phyloP scores from a whole-genome alignment of 1,140 invertebrate species.

The Calosoma granatense region DNA sequence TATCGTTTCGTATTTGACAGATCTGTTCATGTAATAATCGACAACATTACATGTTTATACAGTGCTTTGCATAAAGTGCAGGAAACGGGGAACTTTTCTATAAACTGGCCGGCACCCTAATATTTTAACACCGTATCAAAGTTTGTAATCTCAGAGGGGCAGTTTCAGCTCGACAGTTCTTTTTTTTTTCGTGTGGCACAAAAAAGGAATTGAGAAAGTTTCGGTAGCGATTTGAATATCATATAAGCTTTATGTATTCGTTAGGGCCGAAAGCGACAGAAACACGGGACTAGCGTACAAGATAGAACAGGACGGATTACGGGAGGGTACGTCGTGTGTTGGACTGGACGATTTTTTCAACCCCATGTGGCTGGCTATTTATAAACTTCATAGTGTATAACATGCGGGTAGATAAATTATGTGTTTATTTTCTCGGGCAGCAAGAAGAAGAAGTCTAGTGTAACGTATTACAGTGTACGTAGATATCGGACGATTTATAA shows the following conservation, averaged over 20 bases:
- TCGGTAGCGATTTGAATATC: constrained; percentile 5
- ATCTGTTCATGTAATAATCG: neutral
- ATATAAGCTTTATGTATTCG: neutral
- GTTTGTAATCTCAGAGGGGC: constrained; percentile 1
- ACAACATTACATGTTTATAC: neutral
- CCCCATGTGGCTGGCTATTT: neutral
- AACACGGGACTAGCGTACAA: neutral
- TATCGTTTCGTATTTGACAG: neutral
- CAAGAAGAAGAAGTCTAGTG: neutral
- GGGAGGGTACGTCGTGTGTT: neutral
- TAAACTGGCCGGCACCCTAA: constrained; percentile 1
- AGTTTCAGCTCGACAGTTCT: constrained; percentile 1
- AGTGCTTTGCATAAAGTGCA: neutral
- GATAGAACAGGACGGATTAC: neutral
- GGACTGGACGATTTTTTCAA: neutral
- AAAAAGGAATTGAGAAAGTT: constrained; percentile 7
- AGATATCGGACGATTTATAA: neutral
- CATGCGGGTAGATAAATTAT: constrained; percentile 8
- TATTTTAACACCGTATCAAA: constrained; percentile 7
- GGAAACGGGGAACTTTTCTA: neutral
- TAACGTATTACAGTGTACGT: neutral
- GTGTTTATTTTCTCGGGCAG: neutral
- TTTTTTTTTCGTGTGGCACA: neutral
- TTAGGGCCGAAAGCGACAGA: neutral
- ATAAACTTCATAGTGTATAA: constrained; percentile 1